phyloP scores from a whole-genome alignment of 92 coral and sea anemone species.

The Actinostola sp. region DNA sequence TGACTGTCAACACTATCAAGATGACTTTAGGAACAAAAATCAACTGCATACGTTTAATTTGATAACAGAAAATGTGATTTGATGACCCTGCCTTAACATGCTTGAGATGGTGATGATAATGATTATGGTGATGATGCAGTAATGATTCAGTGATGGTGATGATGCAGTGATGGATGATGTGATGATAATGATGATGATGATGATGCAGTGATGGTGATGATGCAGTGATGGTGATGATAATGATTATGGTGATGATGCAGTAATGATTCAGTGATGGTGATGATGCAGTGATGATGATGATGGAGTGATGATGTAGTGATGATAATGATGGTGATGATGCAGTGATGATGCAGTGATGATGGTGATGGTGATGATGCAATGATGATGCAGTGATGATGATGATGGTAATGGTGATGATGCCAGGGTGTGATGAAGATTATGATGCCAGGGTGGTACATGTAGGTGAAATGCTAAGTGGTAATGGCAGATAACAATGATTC shows the following conservation, averaged over 20 bases:
- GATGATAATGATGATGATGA: conserved; percentile 11
- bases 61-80: conserved; percentile 36
- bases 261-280: conserved; percentile 7
- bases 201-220: conserved; percentile 15
- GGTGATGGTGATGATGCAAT: neutral
- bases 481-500: neutral
- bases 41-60: neutral
- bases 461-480: too few relatives aligned
- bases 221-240: conserved; percentile 10
- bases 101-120: conserved; percentile 12
- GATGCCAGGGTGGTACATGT: neutral
- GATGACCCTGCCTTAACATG: too few relatives aligned
- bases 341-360: conserved; percentile 8
- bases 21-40: too few relatives aligned
- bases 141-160: conserved; percentile 11
- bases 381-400: neutral
- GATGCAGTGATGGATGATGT: conserved; percentile 2
- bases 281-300: conserved; percentile 16
- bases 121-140: conserved; percentile 14
- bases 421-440: neutral
- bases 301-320: neutral
- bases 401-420: neutral
- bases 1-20: too few relatives aligned
- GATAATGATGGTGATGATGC: conserved; percentile 7
- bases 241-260: conserved; percentile 15